phyloP scores from a whole-genome alignment of 2,888 invertebrate genomes.

The Germaria angustata region DNA sequence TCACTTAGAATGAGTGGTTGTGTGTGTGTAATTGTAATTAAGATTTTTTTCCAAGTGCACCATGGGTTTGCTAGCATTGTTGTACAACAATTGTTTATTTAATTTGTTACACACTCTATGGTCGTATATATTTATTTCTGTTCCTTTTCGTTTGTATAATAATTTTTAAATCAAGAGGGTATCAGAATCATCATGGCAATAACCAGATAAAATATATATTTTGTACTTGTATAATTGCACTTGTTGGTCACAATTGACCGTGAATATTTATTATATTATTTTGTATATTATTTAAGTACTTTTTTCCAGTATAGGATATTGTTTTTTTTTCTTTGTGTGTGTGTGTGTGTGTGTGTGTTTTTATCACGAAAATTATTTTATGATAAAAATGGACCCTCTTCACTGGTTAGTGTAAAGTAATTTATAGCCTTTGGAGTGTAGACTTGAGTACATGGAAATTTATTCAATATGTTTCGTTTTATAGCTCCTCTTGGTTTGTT shows the following conservation, averaged over 20 bases:
- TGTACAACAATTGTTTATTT: slow-evolving; percentile 20
- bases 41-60: slow-evolving; percentile 13
- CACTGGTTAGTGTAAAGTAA: slow-evolving; percentile 66
- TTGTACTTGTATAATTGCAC: slow-evolving; percentile 8
- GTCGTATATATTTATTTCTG: too few species aligned
- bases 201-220: slow-evolving; percentile 34
- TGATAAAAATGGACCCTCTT: slow-evolving; percentile 73
- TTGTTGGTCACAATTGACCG: slow-evolving; percentile 59
- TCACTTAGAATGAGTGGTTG: slow-evolving; percentile 16
- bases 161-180: slow-evolving; percentile 27
- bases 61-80: background rate
- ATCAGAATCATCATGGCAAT: slow-evolving; percentile 41
- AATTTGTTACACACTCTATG: slow-evolving; percentile 30
- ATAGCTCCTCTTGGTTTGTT: slow-evolving; percentile 66
- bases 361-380: slow-evolving; percentile 50
- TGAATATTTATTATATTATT: slow-evolving; percentile 53
- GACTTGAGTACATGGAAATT: background rate
- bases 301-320: slow-evolving; percentile 12
- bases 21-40: slow-evolving; percentile 49
- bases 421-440: slow-evolving; percentile 7
- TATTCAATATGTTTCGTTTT: slow-evolving; percentile 19
- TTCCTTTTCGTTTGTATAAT: slow-evolving; percentile 14
- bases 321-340: too few species aligned
- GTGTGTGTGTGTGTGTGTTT: too few species aligned
- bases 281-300: slow-evolving; percentile 32